Evolutionary conservation across 2,888 invertebrate species (phyloP).

Genomic region (Heliconius erato): DNA sequence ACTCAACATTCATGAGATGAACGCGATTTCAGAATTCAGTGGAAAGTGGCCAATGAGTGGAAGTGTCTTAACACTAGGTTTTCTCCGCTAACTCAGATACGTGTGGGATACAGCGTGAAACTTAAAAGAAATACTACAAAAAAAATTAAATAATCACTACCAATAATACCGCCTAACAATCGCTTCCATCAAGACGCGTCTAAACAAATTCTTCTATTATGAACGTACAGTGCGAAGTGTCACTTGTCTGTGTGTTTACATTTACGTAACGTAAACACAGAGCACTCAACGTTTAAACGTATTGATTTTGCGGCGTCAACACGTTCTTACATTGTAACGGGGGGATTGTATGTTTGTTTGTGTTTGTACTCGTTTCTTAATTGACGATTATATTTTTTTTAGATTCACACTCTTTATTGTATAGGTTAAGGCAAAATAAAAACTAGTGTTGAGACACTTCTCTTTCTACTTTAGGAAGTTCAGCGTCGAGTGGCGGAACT

Average conservation of each 20-base stretch:
- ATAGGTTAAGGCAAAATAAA: no score
- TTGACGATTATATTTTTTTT: not conserved
- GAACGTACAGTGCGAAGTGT: slow-evolving; percentile 34
- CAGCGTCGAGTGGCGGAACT: not conserved
- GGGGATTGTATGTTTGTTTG: slow-evolving; percentile 19
- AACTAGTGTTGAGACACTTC: no score
- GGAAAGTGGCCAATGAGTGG: no score
- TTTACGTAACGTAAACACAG: slow-evolving; percentile 40
- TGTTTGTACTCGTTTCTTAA: not conserved
- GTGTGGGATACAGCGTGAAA: not conserved
- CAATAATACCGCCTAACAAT: not conserved
- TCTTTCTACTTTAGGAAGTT: not conserved
- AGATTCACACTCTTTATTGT: not conserved
- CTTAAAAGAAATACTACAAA: not conserved
- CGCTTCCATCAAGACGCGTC: slow-evolving; percentile 2
- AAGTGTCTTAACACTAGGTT: not conserved
- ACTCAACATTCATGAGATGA: no score
- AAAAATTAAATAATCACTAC: not conserved
- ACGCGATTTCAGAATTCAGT: no score
- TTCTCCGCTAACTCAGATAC: not conserved
- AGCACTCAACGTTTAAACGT: slow-evolving; percentile 37
- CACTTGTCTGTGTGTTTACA: slow-evolving; percentile 40
- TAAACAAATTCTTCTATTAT: slow-evolving; percentile 22
- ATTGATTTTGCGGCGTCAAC: slow-evolving; percentile 42
- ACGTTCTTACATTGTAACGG: slow-evolving; percentile 31